Base-by-base conservation (phyloP, 2,888 invertebrate genomes). In the Rhodophaea formosa region DNA sequence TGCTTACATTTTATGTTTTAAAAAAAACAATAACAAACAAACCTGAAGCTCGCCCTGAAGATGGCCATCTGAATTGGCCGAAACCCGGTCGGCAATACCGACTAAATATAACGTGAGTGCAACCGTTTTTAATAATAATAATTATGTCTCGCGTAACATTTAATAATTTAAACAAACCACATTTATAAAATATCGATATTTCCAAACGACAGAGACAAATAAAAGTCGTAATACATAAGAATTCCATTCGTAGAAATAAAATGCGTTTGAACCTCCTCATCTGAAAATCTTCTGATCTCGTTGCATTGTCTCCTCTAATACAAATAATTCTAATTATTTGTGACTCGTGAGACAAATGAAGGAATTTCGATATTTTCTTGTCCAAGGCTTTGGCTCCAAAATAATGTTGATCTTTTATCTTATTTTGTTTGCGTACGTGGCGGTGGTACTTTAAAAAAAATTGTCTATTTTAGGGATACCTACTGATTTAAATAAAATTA, bases 241-340 rank as follows among this genome's bases (percentile, higher is more conserved):
- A 57, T 56, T n/a, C n/a, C n/a, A 62, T 57, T 61, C 54, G 44
- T 52, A 45, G 14, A 62, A 64, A 59, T 61, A 61, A 62, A n/a
- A 61, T 58, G 56, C 61, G 65, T 70, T 62, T 68, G 61, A 69
- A 55, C 56, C 55, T 63, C 49, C 16, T 43, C 49, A 51, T 63
- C 60, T 51, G 53, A 45, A 58, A 60, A 64, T 61, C 65, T 65
- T 72, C 72, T 75, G 74, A 72, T 71, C 65, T 64, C 51, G 23
- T 60, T 58, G 35, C 61, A 42, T 62, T 61, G 63, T 65, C 63
- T 60, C 63, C 61, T 71, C 71, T 71, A 72, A 74, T 73, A 56
- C 63, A 61, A 65, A 62, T 56, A 65, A 69, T 66, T 69, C 57
- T 68, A 70, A 73, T 70, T 65, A 66, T 68, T 62, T 62, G 61